Evolutionary conservation across 2,888 invertebrate species (phyloP).

Genomic region (Trichopria drosophilae): DNA sequence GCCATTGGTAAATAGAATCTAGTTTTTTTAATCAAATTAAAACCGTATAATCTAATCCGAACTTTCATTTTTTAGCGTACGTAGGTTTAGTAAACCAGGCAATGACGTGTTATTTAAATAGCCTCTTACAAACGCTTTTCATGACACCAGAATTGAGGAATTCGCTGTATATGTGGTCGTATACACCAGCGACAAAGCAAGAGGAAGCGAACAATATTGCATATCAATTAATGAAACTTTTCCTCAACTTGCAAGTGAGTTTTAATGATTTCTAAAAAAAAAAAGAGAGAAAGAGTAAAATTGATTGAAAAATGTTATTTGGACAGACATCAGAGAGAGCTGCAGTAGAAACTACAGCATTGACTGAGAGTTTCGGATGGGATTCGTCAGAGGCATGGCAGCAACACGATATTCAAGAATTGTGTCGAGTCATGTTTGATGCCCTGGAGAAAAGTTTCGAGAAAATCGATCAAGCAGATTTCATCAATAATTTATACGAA

Average conservation of each 20-base stretch:
- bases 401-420: conserved; percentile 89
- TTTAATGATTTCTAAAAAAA: conserved; percentile 6
- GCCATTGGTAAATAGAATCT: no score
- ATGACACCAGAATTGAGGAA: conserved; percentile 94
- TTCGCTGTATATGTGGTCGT: conserved; percentile 83
- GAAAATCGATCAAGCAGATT: conserved; percentile 77
- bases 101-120: conserved; percentile 91
- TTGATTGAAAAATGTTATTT: conserved; percentile 27
- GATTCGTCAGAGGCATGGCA: conserved; percentile 88
- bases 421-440: conserved; percentile 89
- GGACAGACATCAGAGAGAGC: conserved; percentile 73
- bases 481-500: conserved; percentile 80
- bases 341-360: conserved; percentile 83
- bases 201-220: conserved; percentile 76
- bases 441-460: conserved; percentile 83
- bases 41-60: no score
- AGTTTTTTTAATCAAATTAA: no score
- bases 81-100: conserved; percentile 87
- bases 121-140: conserved; percentile 81
- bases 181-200: conserved; percentile 64
- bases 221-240: conserved; percentile 82
- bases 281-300: no score
- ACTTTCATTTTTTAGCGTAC: no score
- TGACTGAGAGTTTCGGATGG: conserved; percentile 90
- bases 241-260: conserved; percentile 75